phyloP scores from a whole-genome alignment of 30 jellyfish, hydroid and myxozoan genomes.

The Chironex yamaguchii region DNA sequence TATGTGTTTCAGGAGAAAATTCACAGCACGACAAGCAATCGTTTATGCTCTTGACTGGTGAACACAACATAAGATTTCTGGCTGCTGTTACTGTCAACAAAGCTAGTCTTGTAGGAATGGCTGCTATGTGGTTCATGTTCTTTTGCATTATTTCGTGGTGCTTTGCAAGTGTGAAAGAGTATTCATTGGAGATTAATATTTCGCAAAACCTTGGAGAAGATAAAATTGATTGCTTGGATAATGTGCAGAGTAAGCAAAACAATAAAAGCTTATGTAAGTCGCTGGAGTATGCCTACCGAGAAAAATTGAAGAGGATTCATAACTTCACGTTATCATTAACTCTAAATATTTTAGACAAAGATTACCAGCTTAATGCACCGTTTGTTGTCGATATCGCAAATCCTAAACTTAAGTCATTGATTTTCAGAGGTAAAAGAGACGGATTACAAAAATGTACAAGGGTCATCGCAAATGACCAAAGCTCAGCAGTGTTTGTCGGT shows the following conservation, averaged over 20 bases:
- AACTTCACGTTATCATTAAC: background rate
- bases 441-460: slow-evolving; percentile 12
- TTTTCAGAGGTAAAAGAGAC: background rate
- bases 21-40: no score
- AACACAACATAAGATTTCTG: no score
- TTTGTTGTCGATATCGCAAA: slow-evolving; percentile 17
- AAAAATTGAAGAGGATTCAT: background rate
- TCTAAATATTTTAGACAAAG: slow-evolving; percentile 27
- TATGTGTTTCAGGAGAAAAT: no score
- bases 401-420: background rate
- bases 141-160: no score
- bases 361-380: slow-evolving; percentile 32
- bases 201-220: background rate
- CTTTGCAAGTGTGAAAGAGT: no score
- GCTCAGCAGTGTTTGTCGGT: slow-evolving; percentile 61
- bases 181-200: background rate
- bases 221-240: background rate
- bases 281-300: slow-evolving; percentile 58
- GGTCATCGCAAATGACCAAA: slow-evolving; percentile 7
- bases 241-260: background rate
- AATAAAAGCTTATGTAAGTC: slow-evolving; percentile 59
- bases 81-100: no score
- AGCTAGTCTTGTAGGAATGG: no score
- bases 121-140: no score
- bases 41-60: no score